These are phyloP conservation scores for Blennius ocellaris DNA, from an alignment of 2,113 vertebrate genomes.

Conservation along the genomic window DNA sequence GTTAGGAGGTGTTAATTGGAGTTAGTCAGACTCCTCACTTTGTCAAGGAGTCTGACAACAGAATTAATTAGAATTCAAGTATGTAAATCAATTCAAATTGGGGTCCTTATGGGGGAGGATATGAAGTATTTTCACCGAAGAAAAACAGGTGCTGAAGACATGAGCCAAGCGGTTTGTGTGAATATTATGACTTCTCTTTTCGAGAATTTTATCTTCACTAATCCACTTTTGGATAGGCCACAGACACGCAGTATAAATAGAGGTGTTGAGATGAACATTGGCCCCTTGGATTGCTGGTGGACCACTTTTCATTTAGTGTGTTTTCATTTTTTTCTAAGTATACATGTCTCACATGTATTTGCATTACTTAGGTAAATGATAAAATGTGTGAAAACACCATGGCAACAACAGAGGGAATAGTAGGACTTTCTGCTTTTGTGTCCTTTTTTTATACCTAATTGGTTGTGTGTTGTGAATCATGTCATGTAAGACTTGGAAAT, in stretches of 20 bases:
- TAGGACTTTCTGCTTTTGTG: slow-evolving; percentile 45
- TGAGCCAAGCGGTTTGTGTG: slow-evolving; percentile 60
- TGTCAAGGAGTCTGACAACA: slow-evolving; percentile 92
- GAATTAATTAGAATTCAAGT: slow-evolving; percentile 85
- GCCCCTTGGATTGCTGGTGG: slow-evolving; percentile 48
- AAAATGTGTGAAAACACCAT: slow-evolving; percentile 71
- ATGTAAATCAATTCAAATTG: slow-evolving; percentile 84
- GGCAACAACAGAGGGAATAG: slow-evolving; percentile 63
- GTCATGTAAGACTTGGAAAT: slow-evolving; percentile 38
- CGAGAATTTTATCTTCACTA: slow-evolving; percentile 57
- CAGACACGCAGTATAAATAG: slow-evolving; percentile 57
- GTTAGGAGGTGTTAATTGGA: slow-evolving; percentile 99
- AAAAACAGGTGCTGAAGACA: slow-evolving; percentile 70
- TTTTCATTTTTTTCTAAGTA: slow-evolving; percentile 41
- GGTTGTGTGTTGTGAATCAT: slow-evolving; percentile 38
- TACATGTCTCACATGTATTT: slow-evolving; percentile 33
- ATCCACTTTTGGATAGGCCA: slow-evolving; percentile 60
- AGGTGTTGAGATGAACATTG: slow-evolving; percentile 54
- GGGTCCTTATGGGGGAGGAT: slow-evolving; percentile 61
- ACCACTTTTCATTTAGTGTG: slow-evolving; percentile 40
- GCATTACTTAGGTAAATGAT: slow-evolving; percentile 60
- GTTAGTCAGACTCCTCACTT: slow-evolving; percentile 94
- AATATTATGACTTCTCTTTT: slow-evolving; percentile 73
- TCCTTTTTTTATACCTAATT: slow-evolving; percentile 29
- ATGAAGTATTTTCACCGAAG: slow-evolving; percentile 65